Conservation (phyloP, 2,888 invertebrate species). For the Teleogryllus oceanicus region DNA sequence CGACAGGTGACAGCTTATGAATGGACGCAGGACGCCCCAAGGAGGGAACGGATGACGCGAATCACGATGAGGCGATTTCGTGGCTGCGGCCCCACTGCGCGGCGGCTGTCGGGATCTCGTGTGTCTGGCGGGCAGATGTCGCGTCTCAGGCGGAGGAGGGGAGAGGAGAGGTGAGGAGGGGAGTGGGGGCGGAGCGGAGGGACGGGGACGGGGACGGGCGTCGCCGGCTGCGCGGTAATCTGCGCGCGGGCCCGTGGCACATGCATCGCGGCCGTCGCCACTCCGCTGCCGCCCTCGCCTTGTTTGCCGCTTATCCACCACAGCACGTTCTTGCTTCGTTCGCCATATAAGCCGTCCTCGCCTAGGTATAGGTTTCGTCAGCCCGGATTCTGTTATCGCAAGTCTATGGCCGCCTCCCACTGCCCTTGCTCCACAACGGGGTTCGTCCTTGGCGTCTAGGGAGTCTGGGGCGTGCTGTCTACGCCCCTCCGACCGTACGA, state of each 20-base stretch:
- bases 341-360: too few relatives aligned
- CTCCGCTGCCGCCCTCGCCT: neutral
- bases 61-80: neutral
- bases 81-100: neutral
- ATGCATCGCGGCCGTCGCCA: neutral
- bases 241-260: neutral
- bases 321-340: too few relatives aligned
- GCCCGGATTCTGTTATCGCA: too few relatives aligned
- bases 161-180: neutral
- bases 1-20: neutral
- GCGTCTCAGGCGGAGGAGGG: neutral
- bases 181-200: neutral
- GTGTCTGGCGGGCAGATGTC: neutral
- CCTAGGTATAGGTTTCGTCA: too few relatives aligned
- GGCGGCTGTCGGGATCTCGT: neutral
- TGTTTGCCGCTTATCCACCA: too few relatives aligned
- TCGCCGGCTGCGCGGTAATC: neutral
- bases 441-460: too few relatives aligned
- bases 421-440: too few relatives aligned
- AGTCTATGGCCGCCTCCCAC: too few relatives aligned
- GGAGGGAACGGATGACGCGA: conserved; percentile 1
- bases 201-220: neutral
- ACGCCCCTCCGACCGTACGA: too few relatives aligned
- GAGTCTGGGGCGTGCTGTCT: too few relatives aligned
- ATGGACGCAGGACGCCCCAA: neutral